Evolutionary conservation across 2,113 vertebrate species (phyloP), one percentile per base, ranked within the genome.

Genomic region (Neodon shergylaensis): DNA sequence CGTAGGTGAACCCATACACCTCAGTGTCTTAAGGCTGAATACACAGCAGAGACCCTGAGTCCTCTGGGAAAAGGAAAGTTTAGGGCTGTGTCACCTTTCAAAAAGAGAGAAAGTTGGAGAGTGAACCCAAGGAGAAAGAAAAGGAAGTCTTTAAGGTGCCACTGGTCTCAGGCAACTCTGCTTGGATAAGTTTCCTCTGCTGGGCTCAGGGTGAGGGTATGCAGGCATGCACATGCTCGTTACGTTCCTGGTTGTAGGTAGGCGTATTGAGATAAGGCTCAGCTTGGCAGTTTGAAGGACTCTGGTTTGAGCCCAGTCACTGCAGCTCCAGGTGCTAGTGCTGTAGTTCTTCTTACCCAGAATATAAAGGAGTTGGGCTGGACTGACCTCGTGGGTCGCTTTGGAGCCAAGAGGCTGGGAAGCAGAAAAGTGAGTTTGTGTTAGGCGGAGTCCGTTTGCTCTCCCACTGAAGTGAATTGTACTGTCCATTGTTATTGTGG

Each of bases 71-170:
- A 1, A n/a, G 39, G 8, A 4, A 1, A 4, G 68, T 12, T 42
- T 12, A 11, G 66, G 70, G 0, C 4, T 8, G 16, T 36, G 33
- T n/a, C 90, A 11, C 61, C 0, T 17, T n/a, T 31, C 7, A 39
- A 39, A 13, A 82, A 65, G 36, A 7, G 39, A 28, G 42, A 47
- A 77, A 77, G 26, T 44, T 16, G 47, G 5, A 36, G 21, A 44
- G 42, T 8, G 24, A 21, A 5, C 22, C 1, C 14, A 24, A 44
- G 42, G 31, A 7, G 44, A 12, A 76, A 76, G 77, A 36, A 70
- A 33, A 21, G 13, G 54, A 10, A 2, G 1, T 0, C 22, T 22
- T 1, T 44, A 39, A 21, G 9, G 54, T 11, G 0, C 8, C 47
- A 19, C 47, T 76, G 74, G 24, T 42, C n/a, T 47, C 74, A 73